A percentile compares a stretch with the other conserved stretches of the same genome.
These are phyloP conservation scores for Panulirus ornatus DNA, from an alignment of 1,140 invertebrate species.

Conservation along the genomic window DNA sequence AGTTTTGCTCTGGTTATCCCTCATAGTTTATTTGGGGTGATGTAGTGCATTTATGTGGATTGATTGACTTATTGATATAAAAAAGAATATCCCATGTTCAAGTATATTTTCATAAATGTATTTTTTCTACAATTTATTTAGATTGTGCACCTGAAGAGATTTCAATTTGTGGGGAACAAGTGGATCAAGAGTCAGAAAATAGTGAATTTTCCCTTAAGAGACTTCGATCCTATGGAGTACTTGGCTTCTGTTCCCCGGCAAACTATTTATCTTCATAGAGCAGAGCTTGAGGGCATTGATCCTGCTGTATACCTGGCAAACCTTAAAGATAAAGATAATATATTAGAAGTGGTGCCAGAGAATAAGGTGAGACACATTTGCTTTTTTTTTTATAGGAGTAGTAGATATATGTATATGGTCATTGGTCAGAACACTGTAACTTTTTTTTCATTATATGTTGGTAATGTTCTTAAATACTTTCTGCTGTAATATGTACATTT, in stretches of 20 bases:
- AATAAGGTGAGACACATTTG: slow-evolving; percentile 55
- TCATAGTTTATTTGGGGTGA: no score
- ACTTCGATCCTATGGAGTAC: slow-evolving; percentile 90
- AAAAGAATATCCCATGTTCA: not conserved
- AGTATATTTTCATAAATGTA: not conserved
- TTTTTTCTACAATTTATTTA: slow-evolving; percentile 78
- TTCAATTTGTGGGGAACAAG: slow-evolving; percentile 91
- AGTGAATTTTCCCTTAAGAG: slow-evolving; percentile 89
- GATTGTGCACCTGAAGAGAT: slow-evolving; percentile 93
- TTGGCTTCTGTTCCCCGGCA: slow-evolving; percentile 87
- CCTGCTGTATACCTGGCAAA: slow-evolving; percentile 53
- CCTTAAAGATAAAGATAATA: slow-evolving; percentile 63
- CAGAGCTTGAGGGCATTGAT: slow-evolving; percentile 71
- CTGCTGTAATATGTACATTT: no score
- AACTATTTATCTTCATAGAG: slow-evolving; percentile 80
- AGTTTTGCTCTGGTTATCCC: no score
- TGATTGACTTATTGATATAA: slow-evolving; percentile 77
- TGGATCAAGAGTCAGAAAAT: slow-evolving; percentile 97
- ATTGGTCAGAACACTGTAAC: not conserved
- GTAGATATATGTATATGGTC: no score
- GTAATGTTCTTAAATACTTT: no score
- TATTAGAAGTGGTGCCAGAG: slow-evolving; percentile 68
- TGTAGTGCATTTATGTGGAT: no score
- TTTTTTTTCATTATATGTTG: not conserved
- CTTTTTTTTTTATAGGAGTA: not conserved